These are phyloP conservation scores for Nomada ferruginata DNA, from an alignment of 2,888 invertebrate genomes.

Conservation along the genomic window DNA sequence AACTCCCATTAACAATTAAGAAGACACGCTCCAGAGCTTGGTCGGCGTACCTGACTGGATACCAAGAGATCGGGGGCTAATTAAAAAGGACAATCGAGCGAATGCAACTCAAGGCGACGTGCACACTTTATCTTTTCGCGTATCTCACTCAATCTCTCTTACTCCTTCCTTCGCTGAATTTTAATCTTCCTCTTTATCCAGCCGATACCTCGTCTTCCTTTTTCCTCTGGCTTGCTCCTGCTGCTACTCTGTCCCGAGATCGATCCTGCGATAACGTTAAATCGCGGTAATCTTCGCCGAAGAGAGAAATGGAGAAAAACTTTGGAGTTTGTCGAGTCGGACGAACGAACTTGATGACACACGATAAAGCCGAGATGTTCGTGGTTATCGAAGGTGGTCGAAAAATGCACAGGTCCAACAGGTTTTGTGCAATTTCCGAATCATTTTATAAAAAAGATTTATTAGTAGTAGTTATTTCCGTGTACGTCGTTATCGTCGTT, in stretches of 20 bases:
- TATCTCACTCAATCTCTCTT: slow-evolving; percentile 19
- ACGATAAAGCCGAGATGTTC: slow-evolving; percentile 4
- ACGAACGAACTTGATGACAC: background rate
- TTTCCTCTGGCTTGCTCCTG: slow-evolving; percentile 4
- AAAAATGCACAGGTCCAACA: background rate
- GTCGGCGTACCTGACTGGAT: slow-evolving; percentile 35
- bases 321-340: slow-evolving; percentile 13
- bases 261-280: slow-evolving; percentile 49
- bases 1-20: slow-evolving; percentile 76
- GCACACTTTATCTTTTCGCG: slow-evolving; percentile 6
- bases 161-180: background rate
- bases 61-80: slow-evolving; percentile 64
- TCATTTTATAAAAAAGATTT: background rate
- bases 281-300: slow-evolving; percentile 53
- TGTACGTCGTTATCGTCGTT: background rate
- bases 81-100: slow-evolving; percentile 71
- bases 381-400: background rate
- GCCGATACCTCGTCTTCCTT: slow-evolving; percentile 43
- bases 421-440: background rate
- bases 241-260: slow-evolving; percentile 43
- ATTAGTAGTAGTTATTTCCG: background rate
- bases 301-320: slow-evolving; percentile 37
- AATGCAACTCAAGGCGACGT: slow-evolving; percentile 38
- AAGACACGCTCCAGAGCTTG: slow-evolving; percentile 57
- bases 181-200: slow-evolving; percentile 5